Evolutionary conservation across 2,888 invertebrate genomes (phyloP).

Genomic region (Nomada hirtipes): DNA sequence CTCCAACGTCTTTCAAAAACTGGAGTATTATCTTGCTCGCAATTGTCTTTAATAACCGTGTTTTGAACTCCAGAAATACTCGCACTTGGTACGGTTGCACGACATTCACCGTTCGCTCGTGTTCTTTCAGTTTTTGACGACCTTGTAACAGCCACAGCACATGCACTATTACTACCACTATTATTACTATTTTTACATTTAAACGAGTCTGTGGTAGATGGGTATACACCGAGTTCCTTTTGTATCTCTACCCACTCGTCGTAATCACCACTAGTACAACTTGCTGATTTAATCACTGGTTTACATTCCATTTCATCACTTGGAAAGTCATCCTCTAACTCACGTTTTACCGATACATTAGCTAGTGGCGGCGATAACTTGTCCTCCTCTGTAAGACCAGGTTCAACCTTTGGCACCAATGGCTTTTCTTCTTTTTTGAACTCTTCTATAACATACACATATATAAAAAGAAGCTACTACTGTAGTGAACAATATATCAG

Average conservation of each 20-base stretch:
- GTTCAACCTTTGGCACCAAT: slow-evolving; percentile 81
- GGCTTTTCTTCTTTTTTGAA: slow-evolving; percentile 82
- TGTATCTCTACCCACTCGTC: slow-evolving; percentile 90
- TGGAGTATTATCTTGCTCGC: slow-evolving; percentile 69
- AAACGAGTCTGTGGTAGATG: slow-evolving; percentile 73
- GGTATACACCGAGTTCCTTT: slow-evolving; percentile 86
- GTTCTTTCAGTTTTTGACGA: slow-evolving; percentile 77
- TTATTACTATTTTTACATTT: slow-evolving; percentile 75
- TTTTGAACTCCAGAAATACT: slow-evolving; percentile 66
- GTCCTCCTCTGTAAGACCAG: slow-evolving; percentile 75
- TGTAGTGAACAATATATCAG: not conserved
- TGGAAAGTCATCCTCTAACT: slow-evolving; percentile 80
- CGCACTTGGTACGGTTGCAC: slow-evolving; percentile 58
- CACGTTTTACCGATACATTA: slow-evolving; percentile 80
- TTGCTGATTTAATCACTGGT: slow-evolving; percentile 76
- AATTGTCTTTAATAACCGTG: slow-evolving; percentile 69
- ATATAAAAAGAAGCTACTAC: slow-evolving; percentile 4
- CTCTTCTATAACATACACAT: slow-evolving; percentile 75
- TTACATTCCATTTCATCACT: slow-evolving; percentile 79
- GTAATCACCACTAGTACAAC: slow-evolving; percentile 84
- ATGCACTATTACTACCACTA: slow-evolving; percentile 66
- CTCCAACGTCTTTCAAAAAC: slow-evolving; percentile 75
- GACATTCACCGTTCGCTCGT: slow-evolving; percentile 81
- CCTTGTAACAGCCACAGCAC: slow-evolving; percentile 60
- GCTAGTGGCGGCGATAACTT: slow-evolving; percentile 71